These are phyloP conservation scores for Achlya flavicornis DNA, from an alignment of 2,888 invertebrate species.

Conservation along the genomic window DNA sequence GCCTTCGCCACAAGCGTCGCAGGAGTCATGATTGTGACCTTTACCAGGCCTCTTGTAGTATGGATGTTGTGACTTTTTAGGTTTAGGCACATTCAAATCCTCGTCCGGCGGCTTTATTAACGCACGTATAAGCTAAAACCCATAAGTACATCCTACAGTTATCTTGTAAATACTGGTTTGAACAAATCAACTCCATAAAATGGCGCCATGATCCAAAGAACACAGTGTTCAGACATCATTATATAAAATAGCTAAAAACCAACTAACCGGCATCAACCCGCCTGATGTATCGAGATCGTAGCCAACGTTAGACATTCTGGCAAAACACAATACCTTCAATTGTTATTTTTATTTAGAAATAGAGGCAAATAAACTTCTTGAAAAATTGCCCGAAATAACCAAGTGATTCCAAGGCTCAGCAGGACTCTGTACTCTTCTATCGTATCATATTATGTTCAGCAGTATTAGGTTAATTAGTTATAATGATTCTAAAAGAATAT, in stretches of 20 bases:
- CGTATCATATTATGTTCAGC: neutral
- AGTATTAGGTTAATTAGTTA: neutral
- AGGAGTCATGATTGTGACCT: conserved; percentile 95
- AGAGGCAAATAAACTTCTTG: conserved; percentile 6
- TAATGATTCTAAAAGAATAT: neutral
- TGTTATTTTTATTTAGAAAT: conserved; percentile 21
- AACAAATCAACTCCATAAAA: conserved; percentile 37
- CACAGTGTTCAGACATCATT: conserved; percentile 25
- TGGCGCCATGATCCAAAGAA: conserved; percentile 50
- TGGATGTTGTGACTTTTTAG: conserved; percentile 88
- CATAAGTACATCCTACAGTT: conserved; percentile 23
- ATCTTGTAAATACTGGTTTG: conserved; percentile 20
- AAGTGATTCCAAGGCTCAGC: neutral
- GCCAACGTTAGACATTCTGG: conserved; percentile 81
- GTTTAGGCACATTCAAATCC: conserved; percentile 85
- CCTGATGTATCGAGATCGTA: conserved; percentile 92
- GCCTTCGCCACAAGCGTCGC: conserved; percentile 97
- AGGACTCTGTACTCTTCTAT: neutral
- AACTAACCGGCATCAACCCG: conserved; percentile 94
- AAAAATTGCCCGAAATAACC: neutral
- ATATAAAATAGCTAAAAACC: conserved; percentile 46
- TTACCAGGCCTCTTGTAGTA: conserved; percentile 94
- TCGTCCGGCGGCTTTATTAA: conserved; percentile 94
- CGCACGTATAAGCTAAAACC: conserved; percentile 92
- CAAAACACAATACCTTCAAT: conserved; percentile 26